phyloP scores from a whole-genome alignment of 1,140 invertebrate genomes.

The Euschistus heros region DNA sequence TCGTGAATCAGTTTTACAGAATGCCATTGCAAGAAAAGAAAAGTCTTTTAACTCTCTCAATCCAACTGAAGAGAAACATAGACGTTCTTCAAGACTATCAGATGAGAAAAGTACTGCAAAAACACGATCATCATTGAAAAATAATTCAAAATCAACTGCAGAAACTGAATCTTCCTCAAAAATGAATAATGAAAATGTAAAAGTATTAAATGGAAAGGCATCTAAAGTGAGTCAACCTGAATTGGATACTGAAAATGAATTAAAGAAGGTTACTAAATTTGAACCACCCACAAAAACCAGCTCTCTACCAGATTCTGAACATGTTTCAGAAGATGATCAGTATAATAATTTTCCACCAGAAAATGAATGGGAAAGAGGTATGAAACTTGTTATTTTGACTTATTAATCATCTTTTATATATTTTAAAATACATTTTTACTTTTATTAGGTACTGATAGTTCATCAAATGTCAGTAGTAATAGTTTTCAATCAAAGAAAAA shows the following conservation, averaged over 20 bases:
- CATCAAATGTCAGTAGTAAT: neutral
- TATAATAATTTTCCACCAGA: neutral
- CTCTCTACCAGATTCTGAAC: neutral
- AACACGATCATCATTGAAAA: neutral
- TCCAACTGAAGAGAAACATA: constrained; percentile 25
- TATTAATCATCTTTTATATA: neutral
- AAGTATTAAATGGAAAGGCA: neutral
- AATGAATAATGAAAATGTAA: neutral
- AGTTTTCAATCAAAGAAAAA: neutral
- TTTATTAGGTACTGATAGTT: constrained; percentile 5
- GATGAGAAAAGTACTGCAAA: constrained; percentile 19
- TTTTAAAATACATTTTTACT: neutral
- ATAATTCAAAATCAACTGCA: no score
- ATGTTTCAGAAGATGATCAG: neutral
- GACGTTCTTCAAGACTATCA: constrained; percentile 23
- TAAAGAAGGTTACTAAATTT: no score
- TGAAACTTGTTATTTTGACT: neutral
- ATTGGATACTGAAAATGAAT: no score
- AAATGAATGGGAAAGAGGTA: constrained; percentile 1
- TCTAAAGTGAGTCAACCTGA: neutral
- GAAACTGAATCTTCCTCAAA: neutral
- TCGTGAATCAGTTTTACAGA: constrained; percentile 33
- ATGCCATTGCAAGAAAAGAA: constrained; percentile 35
- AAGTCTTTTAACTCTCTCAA: constrained; percentile 32
- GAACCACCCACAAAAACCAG: neutral